Evolutionary conservation across 2,113 vertebrate genomes (phyloP), one percentile per base, ranked within the genome.

Genomic region (Colaptes auratus): DNA sequence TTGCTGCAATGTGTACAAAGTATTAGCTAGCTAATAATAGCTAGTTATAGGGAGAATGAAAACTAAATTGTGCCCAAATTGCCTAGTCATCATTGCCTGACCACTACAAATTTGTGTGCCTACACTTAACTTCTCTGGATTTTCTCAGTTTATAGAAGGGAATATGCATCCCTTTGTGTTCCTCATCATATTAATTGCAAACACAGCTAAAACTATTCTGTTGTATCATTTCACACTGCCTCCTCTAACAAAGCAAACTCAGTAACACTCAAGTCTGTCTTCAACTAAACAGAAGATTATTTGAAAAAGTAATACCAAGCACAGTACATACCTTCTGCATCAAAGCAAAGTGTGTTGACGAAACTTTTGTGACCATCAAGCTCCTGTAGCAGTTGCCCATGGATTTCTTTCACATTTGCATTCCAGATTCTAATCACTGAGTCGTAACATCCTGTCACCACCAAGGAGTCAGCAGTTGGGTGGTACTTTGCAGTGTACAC

Each of bases 401-500:
- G 97, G 53, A 98, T 97, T 52, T 99, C 98, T 31, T 96, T 95
- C 9, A 97, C 97, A 18, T 98, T 98, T 17, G 99, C 96, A 94
- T 98, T 98, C 99, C 99, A 99, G 39, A 99, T 96, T 77, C 99
- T 98, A 56, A 99, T 96, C 66, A 99, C 89, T 24, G 98, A 96
- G 95, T 99, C 99, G 1, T 98, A 99, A 90, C 99, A 99, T 28
- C 99, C 99, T 4, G 98, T 99, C 80, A 98, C 97, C 12, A 98
- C 98, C 76, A 99, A 94, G 9, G 93, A 98, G 89, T 97, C 98
- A 50, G 97, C 97, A 61, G 96, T 30, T n/a, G 99, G 99, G 87
- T 99, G 99, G 95, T 98, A 99, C 95, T 98, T 99, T n/a, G 99
- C 98, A 58, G 98, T 98, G 95, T 99, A 99, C 74, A 99, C 98